Evolutionary conservation across 2,113 vertebrate genomes (phyloP).

Genomic region (Hyperopisus bebe): DNA sequence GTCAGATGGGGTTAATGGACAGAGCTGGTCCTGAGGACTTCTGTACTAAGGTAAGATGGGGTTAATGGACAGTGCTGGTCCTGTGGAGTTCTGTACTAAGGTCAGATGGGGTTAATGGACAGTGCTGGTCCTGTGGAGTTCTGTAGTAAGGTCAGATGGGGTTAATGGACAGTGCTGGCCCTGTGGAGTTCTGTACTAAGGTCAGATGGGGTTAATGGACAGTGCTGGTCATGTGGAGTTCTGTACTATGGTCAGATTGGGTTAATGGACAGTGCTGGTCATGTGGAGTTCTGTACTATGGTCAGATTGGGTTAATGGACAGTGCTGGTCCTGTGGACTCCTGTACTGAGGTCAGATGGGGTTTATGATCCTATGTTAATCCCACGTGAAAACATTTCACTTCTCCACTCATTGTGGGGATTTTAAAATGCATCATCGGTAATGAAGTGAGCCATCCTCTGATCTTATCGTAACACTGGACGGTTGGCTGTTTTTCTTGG

Average conservation of each 20-base stretch:
- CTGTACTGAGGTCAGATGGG: not conserved
- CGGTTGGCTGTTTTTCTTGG: not conserved
- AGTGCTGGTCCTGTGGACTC: not conserved
- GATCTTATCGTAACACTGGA: conserved; percentile 1
- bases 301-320: not conserved
- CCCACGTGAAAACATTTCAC: not conserved
- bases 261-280: not conserved
- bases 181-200: not conserved
- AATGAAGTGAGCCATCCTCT: conserved; percentile 14
- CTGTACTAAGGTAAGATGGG: not conserved
- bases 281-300: not conserved
- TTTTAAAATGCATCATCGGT: not conserved
- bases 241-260: not conserved
- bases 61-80: too few species aligned
- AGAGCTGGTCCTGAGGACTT: not conserved
- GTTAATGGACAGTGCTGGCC: not conserved
- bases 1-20: too few species aligned
- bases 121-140: not conserved
- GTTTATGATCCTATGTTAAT: not conserved
- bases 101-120: not conserved
- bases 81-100: not conserved
- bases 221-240: not conserved
- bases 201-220: not conserved
- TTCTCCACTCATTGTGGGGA: not conserved
- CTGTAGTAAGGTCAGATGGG: not conserved